Conservation (phyloP, 2,113 vertebrate genomes). For the Anser cygnoides region DNA sequence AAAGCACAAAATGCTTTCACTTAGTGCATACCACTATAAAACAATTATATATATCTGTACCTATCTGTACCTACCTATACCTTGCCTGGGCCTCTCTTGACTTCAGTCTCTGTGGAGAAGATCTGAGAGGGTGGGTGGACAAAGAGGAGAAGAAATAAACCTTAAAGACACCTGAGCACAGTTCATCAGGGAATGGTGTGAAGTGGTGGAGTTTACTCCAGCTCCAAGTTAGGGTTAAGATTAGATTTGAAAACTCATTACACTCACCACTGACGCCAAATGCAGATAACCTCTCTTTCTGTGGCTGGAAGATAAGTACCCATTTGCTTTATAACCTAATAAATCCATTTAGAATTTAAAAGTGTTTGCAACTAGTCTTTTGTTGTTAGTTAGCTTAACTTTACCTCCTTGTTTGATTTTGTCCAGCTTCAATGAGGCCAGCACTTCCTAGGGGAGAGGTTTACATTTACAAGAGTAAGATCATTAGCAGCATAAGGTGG, state of each 20-base stretch:
- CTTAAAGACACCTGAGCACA: neutral
- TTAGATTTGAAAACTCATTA: constrained; percentile 46
- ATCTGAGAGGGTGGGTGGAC: neutral
- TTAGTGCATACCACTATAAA: neutral
- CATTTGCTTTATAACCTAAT: constrained; percentile 40
- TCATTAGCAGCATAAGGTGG: constrained; percentile 2
- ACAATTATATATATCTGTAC: neutral
- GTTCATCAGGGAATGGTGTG: neutral
- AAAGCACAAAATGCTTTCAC: neutral
- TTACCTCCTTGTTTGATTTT: constrained; percentile 23
- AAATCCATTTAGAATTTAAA: constrained; percentile 68
- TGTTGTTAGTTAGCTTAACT: neutral
- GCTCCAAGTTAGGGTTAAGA: constrained; percentile 40
- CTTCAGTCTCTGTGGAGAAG: neutral
- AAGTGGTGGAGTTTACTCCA: neutral
- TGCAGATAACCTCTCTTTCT: constrained; percentile 20
- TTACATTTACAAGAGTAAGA: constrained; percentile 2
- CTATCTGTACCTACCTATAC: neutral
- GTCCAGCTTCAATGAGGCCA: neutral
- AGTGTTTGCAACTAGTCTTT: neutral
- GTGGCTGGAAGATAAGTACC: neutral
- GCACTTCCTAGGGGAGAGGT: neutral
- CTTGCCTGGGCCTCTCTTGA: neutral
- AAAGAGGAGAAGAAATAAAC: constrained; percentile 19
- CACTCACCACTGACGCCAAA: constrained; percentile 34